Base-by-base conservation (phyloP, 2,888 invertebrate genomes). In the Thera britannica region DNA sequence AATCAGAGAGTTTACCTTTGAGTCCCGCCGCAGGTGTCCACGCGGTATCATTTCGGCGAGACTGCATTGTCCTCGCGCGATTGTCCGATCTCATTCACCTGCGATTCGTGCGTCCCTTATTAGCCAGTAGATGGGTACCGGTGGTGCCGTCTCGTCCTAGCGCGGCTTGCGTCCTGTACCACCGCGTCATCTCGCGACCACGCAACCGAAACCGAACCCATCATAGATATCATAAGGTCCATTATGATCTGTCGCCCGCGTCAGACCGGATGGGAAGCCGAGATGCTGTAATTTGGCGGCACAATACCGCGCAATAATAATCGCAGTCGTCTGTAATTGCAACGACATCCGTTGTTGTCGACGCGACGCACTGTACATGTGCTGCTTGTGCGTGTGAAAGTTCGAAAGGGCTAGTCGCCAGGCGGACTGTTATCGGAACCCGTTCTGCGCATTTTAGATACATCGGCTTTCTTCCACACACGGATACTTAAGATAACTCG, bases 241-340 rank as follows among this genome's bases (percentile, higher is more conserved):
- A 62, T 58, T 69, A 67, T 73, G 34, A 58, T 44, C 23, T 72
- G 69, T 77, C 52, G 79, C 65, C 75, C 63, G 71, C 68, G 67
- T 76, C 77, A 81, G 79, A 84, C 91, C 90, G 93, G 92, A 92
- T 91, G 92, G 90, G 89, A 90, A 91, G 90, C 84, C 83, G 91
- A 92, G 91, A 90, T 86, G 91, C 86, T 86, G 90, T 89, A 90
- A 90, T 92, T 92, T 88, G 89, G 89, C 83, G 84, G 88, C 86
- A 92, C 92, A 92, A 92, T 92, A 86, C 88, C 83, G 84, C 87
- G 87, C 87, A 89, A 89, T 90, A 92, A 92, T 92, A 92, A 92
- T 90, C 90, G 90, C 87, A 86, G 85, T 82, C 83, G 82, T 76
- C 80, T 82, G 90, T 92, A 92, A 93, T 92, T 91, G 91, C 90